A percentile compares a stretch with the other conserved stretches of the same genome.
Conservation (phyloP, 2,797 vertebrate genomes). For the Aphelocoma californica region DNA sequence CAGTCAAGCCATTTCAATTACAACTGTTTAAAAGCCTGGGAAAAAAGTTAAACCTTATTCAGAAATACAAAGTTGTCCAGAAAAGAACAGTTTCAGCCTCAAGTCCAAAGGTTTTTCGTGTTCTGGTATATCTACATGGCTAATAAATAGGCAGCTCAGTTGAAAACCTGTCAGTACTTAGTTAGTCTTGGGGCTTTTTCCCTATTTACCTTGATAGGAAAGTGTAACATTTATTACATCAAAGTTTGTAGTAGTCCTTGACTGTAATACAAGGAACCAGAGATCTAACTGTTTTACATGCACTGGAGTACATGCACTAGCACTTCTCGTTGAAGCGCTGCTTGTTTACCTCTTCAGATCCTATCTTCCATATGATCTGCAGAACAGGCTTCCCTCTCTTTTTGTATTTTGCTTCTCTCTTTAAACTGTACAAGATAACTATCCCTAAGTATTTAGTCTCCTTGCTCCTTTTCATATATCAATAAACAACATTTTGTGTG, state of each 20-base stretch:
- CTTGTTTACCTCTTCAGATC: background rate
- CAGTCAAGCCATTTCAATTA: background rate
- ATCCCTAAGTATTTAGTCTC: background rate
- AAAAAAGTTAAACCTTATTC: background rate
- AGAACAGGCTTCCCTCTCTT: background rate
- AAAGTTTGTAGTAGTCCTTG: background rate
- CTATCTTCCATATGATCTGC: fast-evolving
- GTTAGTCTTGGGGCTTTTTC: background rate
- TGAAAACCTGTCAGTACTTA: background rate
- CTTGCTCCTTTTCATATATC: background rate
- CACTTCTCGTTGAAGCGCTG: background rate
- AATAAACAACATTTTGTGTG: background rate
- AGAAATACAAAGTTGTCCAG: background rate
- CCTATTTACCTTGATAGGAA: background rate
- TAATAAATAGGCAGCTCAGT: background rate
- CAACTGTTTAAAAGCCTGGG: background rate
- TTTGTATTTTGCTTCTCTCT: background rate
- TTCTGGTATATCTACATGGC: background rate
- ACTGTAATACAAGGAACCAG: background rate
- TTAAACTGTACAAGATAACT: background rate
- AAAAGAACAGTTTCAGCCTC: background rate
- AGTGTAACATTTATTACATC: background rate
- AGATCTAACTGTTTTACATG: background rate
- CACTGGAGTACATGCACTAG: background rate
- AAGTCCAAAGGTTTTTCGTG: background rate